These are phyloP conservation scores for Trichonephila clavata DNA, from an alignment of 1,140 invertebrate species.

Conservation along the genomic window DNA sequence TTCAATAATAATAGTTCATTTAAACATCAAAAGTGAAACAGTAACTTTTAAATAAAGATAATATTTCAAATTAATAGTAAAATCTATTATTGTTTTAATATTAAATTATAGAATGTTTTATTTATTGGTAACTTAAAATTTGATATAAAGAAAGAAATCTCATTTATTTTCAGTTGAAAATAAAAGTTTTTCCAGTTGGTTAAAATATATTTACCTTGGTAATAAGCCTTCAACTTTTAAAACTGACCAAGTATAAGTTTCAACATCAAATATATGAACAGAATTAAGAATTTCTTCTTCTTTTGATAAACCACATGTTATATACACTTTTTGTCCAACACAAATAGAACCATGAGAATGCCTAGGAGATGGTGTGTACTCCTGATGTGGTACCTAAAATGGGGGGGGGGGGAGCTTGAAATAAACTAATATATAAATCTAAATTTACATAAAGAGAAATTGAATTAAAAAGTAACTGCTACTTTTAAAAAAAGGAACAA, in stretches of 20 bases:
- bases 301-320: constrained; percentile 81
- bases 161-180: no score
- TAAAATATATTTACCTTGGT: constrained; percentile 76
- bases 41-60: no score
- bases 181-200: no score
- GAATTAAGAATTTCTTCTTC: constrained; percentile 79
- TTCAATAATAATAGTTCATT: no score
- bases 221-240: constrained; percentile 77
- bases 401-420: background rate
- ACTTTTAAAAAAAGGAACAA: background rate
- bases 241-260: constrained; percentile 78
- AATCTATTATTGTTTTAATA: no score
- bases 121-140: no score
- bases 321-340: constrained; percentile 78
- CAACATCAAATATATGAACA: constrained; percentile 79
- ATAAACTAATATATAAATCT: background rate
- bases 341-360: constrained; percentile 80
- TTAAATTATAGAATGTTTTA: no score
- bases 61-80: no score
- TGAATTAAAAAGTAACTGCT: background rate
- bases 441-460: background rate
- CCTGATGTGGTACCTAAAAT: background rate
- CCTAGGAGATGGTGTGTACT: constrained; percentile 73
- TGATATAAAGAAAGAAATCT: no score
- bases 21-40: no score